Base-by-base conservation (phyloP, 2,888 invertebrate genomes). In the Drosophila yooni region DNA sequence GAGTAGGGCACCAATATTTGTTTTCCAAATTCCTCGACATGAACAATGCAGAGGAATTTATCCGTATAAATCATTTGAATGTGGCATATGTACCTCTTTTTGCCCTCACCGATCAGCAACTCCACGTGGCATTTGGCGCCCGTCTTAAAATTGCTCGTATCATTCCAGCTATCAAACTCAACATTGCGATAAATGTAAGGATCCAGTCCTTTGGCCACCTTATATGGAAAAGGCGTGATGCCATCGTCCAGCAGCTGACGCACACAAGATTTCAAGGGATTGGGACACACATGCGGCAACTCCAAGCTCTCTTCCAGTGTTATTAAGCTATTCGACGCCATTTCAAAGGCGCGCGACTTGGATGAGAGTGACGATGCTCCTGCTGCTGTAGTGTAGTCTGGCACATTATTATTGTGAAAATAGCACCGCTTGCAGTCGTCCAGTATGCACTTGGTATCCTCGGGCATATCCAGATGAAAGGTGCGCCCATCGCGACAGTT, bases 81-180 rank as follows among this genome's bases (percentile, higher is more conserved):
- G 88, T 97, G 96, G 83, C 97, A 96, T 79, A 95, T 95, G 82
- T 94, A 94, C 0, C 94, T 90, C 40, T 94, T 93, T 0, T 91
- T 82, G 82, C 94, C 94, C 33, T 31, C 43, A 29, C 94, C 94
- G 0, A 92, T 85, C 58, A 93, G 91, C 72, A 95, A 90, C 85
- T 94, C 95, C 72, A 96, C 95, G 70, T 95, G 93, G 93, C 97
- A 97, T 91, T 96, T 96, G 27, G 96, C 96, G 7, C 97, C 97
- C 36, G 96, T 95, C 94, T 96, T 88, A 79, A 46, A 82, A 97
- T 96, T 95, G 82, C 96, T 95, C 69, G 96, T 94, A 93, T 98
- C 98, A 83, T 96, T 96, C 97, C 98, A 98, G 38, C 97, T 96
- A 93, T 99, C 98, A 93, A 97, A 97, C 92, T 98, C 98, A 75